phyloP scores from a whole-genome alignment of 2,888 invertebrate species.

The Biston betularia region DNA sequence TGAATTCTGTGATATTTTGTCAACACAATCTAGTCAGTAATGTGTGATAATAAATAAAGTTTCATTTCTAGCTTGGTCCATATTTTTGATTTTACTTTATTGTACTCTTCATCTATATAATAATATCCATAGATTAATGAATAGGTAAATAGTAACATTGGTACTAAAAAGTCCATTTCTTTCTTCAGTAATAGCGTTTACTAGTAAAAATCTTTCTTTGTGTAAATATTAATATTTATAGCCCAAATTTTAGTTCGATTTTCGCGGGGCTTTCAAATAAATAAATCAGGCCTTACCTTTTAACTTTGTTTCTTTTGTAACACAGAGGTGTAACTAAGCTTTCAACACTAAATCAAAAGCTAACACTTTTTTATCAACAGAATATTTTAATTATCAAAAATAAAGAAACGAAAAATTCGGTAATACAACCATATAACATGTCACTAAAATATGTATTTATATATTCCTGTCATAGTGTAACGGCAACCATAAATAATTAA shows the following conservation, averaged over 20 bases:
- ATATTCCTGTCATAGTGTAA: too few species aligned
- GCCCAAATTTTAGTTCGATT: not conserved
- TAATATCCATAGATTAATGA: too few species aligned
- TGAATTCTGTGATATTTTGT: constrained; percentile 41
- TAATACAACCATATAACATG: not conserved
- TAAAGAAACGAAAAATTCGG: constrained; percentile 11
- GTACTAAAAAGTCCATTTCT: too few species aligned
- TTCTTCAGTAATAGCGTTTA: too few species aligned
- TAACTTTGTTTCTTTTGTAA: too few species aligned
- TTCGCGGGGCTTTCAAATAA: constrained; percentile 3
- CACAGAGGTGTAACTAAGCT: constrained; percentile 1
- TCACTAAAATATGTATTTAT: not conserved
- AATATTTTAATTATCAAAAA: constrained; percentile 3
- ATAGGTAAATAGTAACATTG: too few species aligned
- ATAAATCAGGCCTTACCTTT: constrained; percentile 12
- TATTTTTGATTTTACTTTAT: not conserved
- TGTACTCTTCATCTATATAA: too few species aligned
- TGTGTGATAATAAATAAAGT: constrained; percentile 29
- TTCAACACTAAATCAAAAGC: not conserved
- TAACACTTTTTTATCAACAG: not conserved
- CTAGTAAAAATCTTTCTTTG: too few species aligned
- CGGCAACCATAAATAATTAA: too few species aligned
- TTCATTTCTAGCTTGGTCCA: not conserved
- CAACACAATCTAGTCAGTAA: constrained; percentile 38
- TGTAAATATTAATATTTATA: too few species aligned